Base-by-base conservation (phyloP, 2,113 vertebrate genomes). In the Gnathonemus longibarbis region DNA sequence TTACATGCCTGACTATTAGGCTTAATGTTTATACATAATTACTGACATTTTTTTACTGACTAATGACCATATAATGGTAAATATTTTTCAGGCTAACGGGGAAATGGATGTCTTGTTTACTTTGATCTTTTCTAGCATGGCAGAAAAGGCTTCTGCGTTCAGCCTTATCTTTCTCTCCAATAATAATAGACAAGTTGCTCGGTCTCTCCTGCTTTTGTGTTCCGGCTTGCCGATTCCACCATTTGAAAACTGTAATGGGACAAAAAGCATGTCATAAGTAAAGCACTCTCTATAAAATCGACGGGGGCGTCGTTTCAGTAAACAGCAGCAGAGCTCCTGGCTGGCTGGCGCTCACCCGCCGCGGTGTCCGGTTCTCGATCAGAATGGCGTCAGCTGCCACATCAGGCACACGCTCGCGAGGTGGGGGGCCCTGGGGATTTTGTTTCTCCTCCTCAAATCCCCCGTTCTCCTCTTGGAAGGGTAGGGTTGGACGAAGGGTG, bases 1-100 rank as follows among this genome's bases (percentile, higher is more conserved):
- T 87, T n/a, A n/a, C 50, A 53, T 35, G 48, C 31, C 50, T 48
- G 15, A 42, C 56, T 90, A 48, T 90, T 86, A 86, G 58, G 24
- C 21, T 89, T 84, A 86, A 87, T 90, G 13, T 90, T 62, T 90
- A 42, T 39, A 39, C 49, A 70, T 90, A 87, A 89, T 50, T 58
- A 58, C 58, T 56, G 5, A 70, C 13, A 46, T 45, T 35, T 39
- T 89, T 89, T 53, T 85, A 85, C 39, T 90, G 58, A 70, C 56
- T 87, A 87, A 87, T 87, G 45, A 74, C 56, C 84, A 90, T 66
- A 53, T 85, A 83, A 27, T 85, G 89, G 83, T n/a, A 49, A 83
- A 24, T 90, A 87, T 56, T 89, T 58, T 58, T 15, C 24, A 19
- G 31, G 89, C 77, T 84, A 89, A 89, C 24, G 84, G 74, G 27